A percentile compares a stretch with the other conserved stretches of the same genome.
Evolutionary conservation across 2,797 vertebrate genomes (phyloP).

Genomic region (Hafferia zeledoni): DNA sequence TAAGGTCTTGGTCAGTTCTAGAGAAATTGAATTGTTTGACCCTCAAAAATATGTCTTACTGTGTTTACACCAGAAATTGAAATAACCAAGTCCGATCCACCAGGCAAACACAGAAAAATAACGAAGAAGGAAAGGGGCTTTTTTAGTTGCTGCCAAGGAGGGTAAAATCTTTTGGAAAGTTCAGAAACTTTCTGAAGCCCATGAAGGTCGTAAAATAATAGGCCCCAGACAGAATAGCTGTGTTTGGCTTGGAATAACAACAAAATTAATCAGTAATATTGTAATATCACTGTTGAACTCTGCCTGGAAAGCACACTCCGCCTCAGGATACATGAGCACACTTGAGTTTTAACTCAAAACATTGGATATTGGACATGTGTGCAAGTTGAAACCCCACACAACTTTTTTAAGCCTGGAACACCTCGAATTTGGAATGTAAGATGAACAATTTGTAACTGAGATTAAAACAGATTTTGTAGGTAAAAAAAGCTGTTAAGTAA

Average conservation of each 20-base stretch:
- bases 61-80: background rate
- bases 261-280: background rate
- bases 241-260: slow-evolving; percentile 2
- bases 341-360: background rate
- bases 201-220: background rate
- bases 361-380: background rate
- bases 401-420: background rate
- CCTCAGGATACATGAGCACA: background rate
- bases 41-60: background rate
- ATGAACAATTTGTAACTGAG: background rate
- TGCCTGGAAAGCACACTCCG: background rate
- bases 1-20: background rate
- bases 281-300: background rate
- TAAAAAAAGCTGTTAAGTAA: background rate
- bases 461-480: background rate
- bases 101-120: background rate
- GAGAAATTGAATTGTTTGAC: background rate
- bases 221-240: background rate
- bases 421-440: background rate
- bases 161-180: background rate
- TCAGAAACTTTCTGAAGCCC: background rate
- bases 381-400: background rate
- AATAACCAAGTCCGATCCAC: background rate
- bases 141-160: background rate
- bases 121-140: background rate